phyloP scores from a whole-genome alignment of 2,888 invertebrate species.

The Parascotia fuliginaria region DNA sequence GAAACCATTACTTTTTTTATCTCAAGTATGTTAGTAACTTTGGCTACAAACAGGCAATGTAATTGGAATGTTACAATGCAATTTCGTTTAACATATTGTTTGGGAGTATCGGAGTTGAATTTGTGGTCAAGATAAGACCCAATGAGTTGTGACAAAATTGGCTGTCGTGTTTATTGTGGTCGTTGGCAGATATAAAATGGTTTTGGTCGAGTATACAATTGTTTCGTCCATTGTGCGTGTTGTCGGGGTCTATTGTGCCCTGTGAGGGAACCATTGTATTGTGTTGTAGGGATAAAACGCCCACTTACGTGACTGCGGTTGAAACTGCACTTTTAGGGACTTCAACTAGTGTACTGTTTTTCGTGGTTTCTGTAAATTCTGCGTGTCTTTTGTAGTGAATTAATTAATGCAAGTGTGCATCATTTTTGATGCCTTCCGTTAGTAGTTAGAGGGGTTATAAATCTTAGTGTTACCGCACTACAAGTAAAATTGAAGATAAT shows the following conservation, averaged over 20 bases:
- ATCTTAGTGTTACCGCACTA: background rate
- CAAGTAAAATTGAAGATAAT: background rate
- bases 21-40: slow-evolving; percentile 1
- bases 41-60: slow-evolving; percentile 32
- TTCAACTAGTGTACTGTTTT: slow-evolving; percentile 24
- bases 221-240: slow-evolving; percentile 20
- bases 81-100: slow-evolving; percentile 19
- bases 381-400: background rate
- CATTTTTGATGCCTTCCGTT: background rate
- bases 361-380: slow-evolving; percentile 7
- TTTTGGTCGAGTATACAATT: slow-evolving; percentile 42
- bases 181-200: slow-evolving; percentile 55
- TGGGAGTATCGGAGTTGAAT: slow-evolving; percentile 24
- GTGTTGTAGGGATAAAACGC: slow-evolving; percentile 13
- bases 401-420: background rate
- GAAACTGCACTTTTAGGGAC: slow-evolving; percentile 34
- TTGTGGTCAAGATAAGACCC: slow-evolving; percentile 65
- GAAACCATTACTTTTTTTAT: slow-evolving; percentile 31
- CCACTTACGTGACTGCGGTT: slow-evolving; percentile 22
- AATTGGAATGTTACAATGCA: slow-evolving; percentile 10
- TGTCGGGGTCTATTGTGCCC: slow-evolving; percentile 1
- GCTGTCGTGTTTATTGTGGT: slow-evolving; percentile 64
- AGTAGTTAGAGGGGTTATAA: background rate
- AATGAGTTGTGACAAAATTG: slow-evolving; percentile 72
- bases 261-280: slow-evolving; percentile 24